Percentiles rank a stretch among this genome's conserved stretches.
Evolutionary conservation across 2,113 vertebrate species (phyloP).

Genomic region (Hippoglossus stenolepis): DNA sequence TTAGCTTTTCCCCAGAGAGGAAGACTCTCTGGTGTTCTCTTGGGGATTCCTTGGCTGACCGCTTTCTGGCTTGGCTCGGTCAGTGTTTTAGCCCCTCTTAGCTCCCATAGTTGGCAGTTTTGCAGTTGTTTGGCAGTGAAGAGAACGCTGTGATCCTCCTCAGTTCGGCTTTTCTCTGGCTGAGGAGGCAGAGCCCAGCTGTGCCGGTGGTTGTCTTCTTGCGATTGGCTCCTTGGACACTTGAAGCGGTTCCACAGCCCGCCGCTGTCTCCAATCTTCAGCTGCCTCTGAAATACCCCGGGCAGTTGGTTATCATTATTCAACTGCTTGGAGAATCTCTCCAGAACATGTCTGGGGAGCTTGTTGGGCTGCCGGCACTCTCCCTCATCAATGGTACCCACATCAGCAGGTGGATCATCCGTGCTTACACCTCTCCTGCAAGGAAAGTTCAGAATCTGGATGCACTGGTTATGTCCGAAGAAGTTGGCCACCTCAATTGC

Average conservation of each 20-base stretch:
- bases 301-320: constrained; percentile 78
- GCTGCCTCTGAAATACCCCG: constrained; percentile 77
- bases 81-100: constrained; percentile 63
- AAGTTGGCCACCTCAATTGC: constrained; percentile 86
- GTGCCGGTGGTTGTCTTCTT: constrained; percentile 66
- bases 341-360: constrained; percentile 80
- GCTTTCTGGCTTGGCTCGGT: constrained; percentile 65
- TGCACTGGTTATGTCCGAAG: constrained; percentile 87
- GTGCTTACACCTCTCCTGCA: constrained; percentile 56
- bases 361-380: constrained; percentile 73
- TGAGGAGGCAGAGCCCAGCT: constrained; percentile 69
- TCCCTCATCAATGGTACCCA: constrained; percentile 39
- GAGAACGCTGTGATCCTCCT: constrained; percentile 58
- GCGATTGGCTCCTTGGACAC: constrained; percentile 70
- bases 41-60: constrained; percentile 54
- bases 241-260: constrained; percentile 66
- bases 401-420: constrained; percentile 57
- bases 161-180: constrained; percentile 58
- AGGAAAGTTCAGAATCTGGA: constrained; percentile 82
- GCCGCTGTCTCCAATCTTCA: constrained; percentile 66
- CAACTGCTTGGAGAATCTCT: constrained; percentile 81
- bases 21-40: constrained; percentile 49
- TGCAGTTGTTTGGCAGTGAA: constrained; percentile 79
- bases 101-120: constrained; percentile 72
- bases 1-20: constrained; percentile 80